Base-by-base conservation (phyloP, 2,797 vertebrate species). In the Gobio occitaniae region DNA sequence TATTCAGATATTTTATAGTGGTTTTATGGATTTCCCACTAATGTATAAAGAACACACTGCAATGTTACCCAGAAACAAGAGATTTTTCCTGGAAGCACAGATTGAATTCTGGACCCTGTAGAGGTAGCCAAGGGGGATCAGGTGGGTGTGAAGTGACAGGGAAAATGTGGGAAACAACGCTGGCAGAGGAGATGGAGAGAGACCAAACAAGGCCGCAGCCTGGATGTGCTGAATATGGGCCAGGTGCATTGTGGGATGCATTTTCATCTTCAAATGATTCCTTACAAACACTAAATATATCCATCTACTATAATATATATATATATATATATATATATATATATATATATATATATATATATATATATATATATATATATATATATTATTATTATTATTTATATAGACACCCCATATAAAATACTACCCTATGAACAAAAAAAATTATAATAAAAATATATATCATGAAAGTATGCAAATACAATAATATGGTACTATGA, bases 111-210 rank as follows among this genome's bases (percentile, higher is more conserved):
- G 54, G 72, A 78, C 61, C 47, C 71, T 70, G 38, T 66, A 61
- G 80, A 84, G 70, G 70, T 54, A 78, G 71, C 50, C 80, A 83
- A 84, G 77, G 29, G 76, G 88, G 88, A 90, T 90, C 90, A 90
- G 89, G 90, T 90, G 89, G 88, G 82, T 86, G 84, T 87, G 83
- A 89, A 88, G 78, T 86, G 89, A 88, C 68, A 86, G 54, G 80
- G 85, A 89, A 90, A 89, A 89, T 86, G 36, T 83, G 83, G 78
- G 56, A 84, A 89, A 86, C 85, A 90, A 87, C 66, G 77, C 79
- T 63, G 50, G 75, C 72, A 77, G 68, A 63, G 48, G 50, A 75
- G 68, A 84, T 66, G 59, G 54, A 82, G 71, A 79, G 78, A 41
- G 75, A 87, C 76, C 36, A 71, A 84, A 88, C 44, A 80, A 84